Percentiles rank a stretch among this genome's conserved stretches.
phyloP scores from a whole-genome alignment of 2,888 invertebrate genomes.

The Rotaria socialis region DNA sequence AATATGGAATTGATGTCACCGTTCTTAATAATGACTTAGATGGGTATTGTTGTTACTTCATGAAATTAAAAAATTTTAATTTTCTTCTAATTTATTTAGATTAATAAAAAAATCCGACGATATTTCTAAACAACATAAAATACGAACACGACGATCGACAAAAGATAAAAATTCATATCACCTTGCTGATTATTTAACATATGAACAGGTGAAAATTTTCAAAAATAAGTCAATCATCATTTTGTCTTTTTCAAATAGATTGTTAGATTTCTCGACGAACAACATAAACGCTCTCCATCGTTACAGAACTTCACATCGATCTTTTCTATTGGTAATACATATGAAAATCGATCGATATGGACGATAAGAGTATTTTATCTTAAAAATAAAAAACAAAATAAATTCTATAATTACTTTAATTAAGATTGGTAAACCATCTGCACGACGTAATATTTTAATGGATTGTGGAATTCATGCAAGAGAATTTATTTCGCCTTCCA shows the following conservation, averaged over 20 bases:
- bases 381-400: no score
- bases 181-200: not conserved
- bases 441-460: conserved; percentile 23
- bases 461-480: conserved; percentile 46
- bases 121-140: conserved; percentile 10
- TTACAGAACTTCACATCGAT: not conserved
- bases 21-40: not conserved
- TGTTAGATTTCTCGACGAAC: not conserved
- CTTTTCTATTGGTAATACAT: conserved; percentile 33
- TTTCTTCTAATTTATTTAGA: not conserved
- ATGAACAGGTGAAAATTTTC: not conserved
- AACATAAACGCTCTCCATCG: not conserved
- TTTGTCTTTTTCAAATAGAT: not conserved
- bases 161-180: not conserved
- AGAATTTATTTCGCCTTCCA: conserved; percentile 43
- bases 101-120: not conserved
- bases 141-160: not conserved
- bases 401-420: not conserved
- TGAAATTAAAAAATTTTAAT: no score
- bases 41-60: not conserved
- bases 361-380: not conserved
- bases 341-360: not conserved
- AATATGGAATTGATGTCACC: not conserved
- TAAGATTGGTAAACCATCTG: conserved; percentile 7
- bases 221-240: not conserved